Percentiles rank a stretch among this genome's conserved stretches.
Evolutionary conservation across 1,140 invertebrate species (phyloP).

Genomic region (Drosophila bipectinata): DNA sequence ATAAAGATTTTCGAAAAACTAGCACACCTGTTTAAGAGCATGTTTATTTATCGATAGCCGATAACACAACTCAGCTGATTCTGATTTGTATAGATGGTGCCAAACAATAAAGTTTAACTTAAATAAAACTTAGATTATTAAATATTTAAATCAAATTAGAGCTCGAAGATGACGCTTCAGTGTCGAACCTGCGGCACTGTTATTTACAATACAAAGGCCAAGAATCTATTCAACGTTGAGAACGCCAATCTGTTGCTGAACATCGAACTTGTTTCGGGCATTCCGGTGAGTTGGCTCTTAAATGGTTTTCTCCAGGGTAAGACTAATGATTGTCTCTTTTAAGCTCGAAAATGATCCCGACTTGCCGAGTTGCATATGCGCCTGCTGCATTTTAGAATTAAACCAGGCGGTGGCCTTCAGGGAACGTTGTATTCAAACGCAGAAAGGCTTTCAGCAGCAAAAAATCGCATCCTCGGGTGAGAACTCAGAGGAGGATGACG

Average conservation of each 20-base stretch:
- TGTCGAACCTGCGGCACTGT: conserved; percentile 56
- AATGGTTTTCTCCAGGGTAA: background rate
- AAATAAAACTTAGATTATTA: background rate
- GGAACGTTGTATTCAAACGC: conserved; percentile 50
- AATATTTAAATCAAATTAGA: background rate
- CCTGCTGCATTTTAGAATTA: conserved; percentile 56
- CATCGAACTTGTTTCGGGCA: conserved; percentile 39
- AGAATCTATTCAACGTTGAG: conserved; percentile 50
- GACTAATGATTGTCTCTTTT: background rate
- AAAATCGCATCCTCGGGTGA: background rate
- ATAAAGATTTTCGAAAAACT: background rate
- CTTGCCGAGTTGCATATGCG: conserved; percentile 58
- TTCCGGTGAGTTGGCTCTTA: conserved; percentile 19
- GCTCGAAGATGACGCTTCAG: conserved; percentile 40
- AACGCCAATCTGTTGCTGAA: conserved; percentile 41
- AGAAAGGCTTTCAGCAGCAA: conserved; percentile 22
- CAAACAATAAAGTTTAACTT: conserved; percentile 5
- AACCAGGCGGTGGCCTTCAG: conserved; percentile 53
- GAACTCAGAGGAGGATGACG: background rate
- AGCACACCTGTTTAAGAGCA: too few relatives aligned
- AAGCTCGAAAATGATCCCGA: conserved; percentile 34
- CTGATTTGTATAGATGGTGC: background rate
- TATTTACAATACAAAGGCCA: conserved; percentile 62
- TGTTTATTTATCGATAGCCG: background rate
- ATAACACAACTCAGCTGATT: background rate